Conservation (phyloP, 1,140 invertebrate genomes). For the Trichogramma pretiosum region DNA sequence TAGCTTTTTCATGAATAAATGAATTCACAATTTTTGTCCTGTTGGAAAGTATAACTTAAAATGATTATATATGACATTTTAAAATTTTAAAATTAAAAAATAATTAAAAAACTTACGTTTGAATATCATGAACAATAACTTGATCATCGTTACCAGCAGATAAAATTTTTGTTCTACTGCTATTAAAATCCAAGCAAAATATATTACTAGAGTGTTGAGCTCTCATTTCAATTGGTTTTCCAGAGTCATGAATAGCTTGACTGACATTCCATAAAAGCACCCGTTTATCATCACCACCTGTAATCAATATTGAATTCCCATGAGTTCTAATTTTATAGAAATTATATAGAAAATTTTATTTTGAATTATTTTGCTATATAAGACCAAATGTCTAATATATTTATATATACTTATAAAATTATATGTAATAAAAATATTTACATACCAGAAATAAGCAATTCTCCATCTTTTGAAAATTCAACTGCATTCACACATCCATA, state of each 20-base stretch:
- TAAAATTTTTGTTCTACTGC: constrained; percentile 69
- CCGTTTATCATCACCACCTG: constrained; percentile 85
- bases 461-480: constrained; percentile 83
- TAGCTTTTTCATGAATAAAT: constrained; percentile 77
- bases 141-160: constrained; percentile 93
- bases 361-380: not conserved
- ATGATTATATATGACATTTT: too few relatives aligned
- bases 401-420: constrained; percentile 1
- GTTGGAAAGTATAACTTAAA: constrained; percentile 24
- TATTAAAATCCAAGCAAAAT: constrained; percentile 82
- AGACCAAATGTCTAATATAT: not conserved
- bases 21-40: constrained; percentile 65
- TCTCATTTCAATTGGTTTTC: constrained; percentile 63
- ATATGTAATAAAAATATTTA: constrained; percentile 16
- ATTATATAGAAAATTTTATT: not conserved
- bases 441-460: constrained; percentile 79
- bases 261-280: constrained; percentile 84
- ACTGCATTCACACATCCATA: constrained; percentile 95
- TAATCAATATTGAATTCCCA: not conserved
- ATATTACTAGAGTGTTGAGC: constrained; percentile 85
- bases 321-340: not conserved
- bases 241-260: constrained; percentile 57
- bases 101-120: constrained; percentile 52
- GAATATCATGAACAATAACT: constrained; percentile 77
- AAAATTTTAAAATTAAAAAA: constrained; percentile 26